Evolutionary conservation across 2,888 invertebrate species (phyloP).

Genomic region (Hypercompe scribonia): DNA sequence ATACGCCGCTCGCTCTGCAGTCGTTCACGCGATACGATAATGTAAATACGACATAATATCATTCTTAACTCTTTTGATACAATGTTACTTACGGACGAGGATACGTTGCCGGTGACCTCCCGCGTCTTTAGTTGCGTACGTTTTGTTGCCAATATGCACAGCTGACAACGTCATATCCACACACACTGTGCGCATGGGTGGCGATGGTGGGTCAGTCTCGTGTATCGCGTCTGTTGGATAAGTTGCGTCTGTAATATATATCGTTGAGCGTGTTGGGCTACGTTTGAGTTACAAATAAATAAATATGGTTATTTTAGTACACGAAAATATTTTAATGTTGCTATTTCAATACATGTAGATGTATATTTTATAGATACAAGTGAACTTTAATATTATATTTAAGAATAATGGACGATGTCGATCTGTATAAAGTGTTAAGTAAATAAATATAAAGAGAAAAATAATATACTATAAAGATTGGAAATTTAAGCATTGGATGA

Average conservation of each 20-base stretch:
- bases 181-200: neutral
- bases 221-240: neutral
- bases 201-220: neutral
- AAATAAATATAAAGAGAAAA: conserved; percentile 69
- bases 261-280: conserved; percentile 24
- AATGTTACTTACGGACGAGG: conserved; percentile 52
- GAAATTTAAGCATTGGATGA: conserved; percentile 84
- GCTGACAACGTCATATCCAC: neutral
- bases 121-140: conserved; percentile 21
- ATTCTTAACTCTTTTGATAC: conserved; percentile 75
- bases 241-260: conserved; percentile 5
- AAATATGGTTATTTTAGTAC: conserved; percentile 47
- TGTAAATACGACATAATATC: conserved; percentile 71
- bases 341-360: conserved; percentile 52
- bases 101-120: conserved; percentile 22
- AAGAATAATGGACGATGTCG: conserved; percentile 66
- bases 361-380: conserved; percentile 73
- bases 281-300: conserved; percentile 39
- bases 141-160: conserved; percentile 6
- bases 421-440: conserved; percentile 80
- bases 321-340: conserved; percentile 66
- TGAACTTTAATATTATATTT: conserved; percentile 57
- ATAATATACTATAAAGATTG: conserved; percentile 74
- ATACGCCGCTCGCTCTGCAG: conserved; percentile 53
- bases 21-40: conserved; percentile 73